A percentile compares a stretch with the other conserved stretches of the same genome.
These are phyloP conservation scores for Tupaia tana DNA, from an alignment of 2,113 vertebrate species.

Conservation along the genomic window DNA sequence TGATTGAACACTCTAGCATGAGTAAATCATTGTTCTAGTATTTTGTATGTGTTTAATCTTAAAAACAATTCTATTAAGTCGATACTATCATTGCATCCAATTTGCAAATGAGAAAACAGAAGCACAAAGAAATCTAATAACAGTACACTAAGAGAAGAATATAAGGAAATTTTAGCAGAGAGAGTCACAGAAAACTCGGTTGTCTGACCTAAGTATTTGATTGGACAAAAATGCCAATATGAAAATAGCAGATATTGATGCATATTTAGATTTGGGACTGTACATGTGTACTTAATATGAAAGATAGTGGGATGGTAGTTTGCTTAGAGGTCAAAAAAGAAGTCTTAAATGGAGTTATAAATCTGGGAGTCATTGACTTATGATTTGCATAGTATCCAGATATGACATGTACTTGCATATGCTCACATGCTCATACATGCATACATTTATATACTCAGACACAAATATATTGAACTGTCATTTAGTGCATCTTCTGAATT, in stretches of 20 bases:
- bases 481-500: background rate
- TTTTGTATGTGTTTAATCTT: background rate
- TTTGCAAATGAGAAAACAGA: background rate
- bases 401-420: background rate
- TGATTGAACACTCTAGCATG: background rate
- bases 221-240: background rate
- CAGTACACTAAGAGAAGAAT: background rate
- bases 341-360: background rate
- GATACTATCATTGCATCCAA: background rate
- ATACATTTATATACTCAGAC: background rate
- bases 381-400: background rate
- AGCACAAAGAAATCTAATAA: background rate
- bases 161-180: background rate
- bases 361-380: background rate
- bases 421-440: background rate
- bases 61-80: background rate
- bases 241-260: background rate
- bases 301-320: background rate
- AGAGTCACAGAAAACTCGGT: background rate
- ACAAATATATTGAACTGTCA: background rate
- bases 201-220: background rate
- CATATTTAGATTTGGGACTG: background rate
- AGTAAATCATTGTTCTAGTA: background rate
- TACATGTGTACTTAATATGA: background rate
- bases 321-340: background rate